Base-by-base conservation (phyloP, 2,113 vertebrate species). In the Microcebus murinus region DNA sequence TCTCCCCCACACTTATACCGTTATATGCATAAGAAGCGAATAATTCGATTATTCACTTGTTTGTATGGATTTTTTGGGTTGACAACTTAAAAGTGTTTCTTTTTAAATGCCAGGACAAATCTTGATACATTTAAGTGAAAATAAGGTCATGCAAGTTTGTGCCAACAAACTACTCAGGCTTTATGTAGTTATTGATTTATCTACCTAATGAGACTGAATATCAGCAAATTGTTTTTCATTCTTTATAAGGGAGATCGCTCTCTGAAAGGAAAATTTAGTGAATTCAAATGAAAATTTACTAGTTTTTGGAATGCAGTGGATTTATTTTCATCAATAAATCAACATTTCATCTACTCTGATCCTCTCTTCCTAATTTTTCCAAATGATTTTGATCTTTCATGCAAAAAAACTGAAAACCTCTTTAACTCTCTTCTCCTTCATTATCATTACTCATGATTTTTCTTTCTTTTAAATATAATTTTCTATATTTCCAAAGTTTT, bases 81-180 rank as follows among this genome's bases (percentile, higher is more conserved):
- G 61, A 97, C 86, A 97, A 97, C 95, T 97, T 93, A 85, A 2
- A 18, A 45, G 71, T 91, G 39, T 45, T 87, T 59, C 79, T 94
- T 87, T 87, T 39, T 82, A 97, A 97, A 93, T 84, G 65, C 42
- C 55, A 93, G 88, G 57, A 96, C 89, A 95, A 98, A 98, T 96
- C 95, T 97, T 98, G 96, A 98, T 73, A 97, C 94, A 97, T 97
- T 97, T 96, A 91, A 96, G 92, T 73, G 94, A 98, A 98, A 98
- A 98, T 81, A 90, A 93, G 90, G 96, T 94, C 96, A 90, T 84
- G 13, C 42, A 96, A 93, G 55, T 98, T 95, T 96, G 95, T 97
- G 98, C 98, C 98, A 99, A 98, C 95, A 98, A 98, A 91, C 97
- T 98, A 98, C 98, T 98, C 98, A 98, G 90, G 94, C 95, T 98